Percentiles rank a stretch among this genome's conserved stretches.
Conservation (phyloP, 2,113 vertebrate species). For the Percopsis transmontana region DNA sequence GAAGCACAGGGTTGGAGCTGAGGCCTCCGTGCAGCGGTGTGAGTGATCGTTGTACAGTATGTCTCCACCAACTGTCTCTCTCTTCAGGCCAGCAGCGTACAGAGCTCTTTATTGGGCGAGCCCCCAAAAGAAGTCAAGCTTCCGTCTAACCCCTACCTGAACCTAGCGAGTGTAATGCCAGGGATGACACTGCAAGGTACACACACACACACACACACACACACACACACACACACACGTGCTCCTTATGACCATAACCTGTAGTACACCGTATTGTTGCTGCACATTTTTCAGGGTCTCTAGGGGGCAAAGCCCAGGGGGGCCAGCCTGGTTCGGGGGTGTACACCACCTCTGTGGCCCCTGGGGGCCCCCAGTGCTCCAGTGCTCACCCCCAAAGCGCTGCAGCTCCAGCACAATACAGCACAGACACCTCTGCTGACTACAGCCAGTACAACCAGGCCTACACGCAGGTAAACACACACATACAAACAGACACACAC, state of each 20-base stretch:
- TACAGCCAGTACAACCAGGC: constrained; percentile 85
- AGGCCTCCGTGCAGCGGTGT: neutral
- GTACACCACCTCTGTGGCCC: constrained; percentile 72
- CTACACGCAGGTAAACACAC: constrained; percentile 75
- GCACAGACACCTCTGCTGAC: constrained; percentile 77
- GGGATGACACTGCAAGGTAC: constrained; percentile 84
- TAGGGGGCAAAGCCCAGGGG: constrained; percentile 79
- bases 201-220: constrained; percentile 9
- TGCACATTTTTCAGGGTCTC: constrained; percentile 65
- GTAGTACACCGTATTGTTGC: no score
- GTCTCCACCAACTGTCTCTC: neutral
- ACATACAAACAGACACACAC: neutral
- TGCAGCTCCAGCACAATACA: constrained; percentile 73
- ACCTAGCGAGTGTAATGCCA: constrained; percentile 93
- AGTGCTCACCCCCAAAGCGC: constrained; percentile 54
- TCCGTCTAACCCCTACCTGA: constrained; percentile 95
- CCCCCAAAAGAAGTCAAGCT: constrained; percentile 94
- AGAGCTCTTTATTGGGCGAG: constrained; percentile 92
- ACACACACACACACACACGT: constrained; percentile 7
- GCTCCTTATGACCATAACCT: no score
- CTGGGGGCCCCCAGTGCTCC: constrained; percentile 78
- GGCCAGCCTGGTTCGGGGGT: constrained; percentile 72
- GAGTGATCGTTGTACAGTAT: neutral
- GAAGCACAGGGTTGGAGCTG: neutral
- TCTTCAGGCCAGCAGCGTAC: constrained; percentile 79